Base-by-base conservation (phyloP, 2,888 invertebrate species). In the Caenorhabditis sp. region DNA sequence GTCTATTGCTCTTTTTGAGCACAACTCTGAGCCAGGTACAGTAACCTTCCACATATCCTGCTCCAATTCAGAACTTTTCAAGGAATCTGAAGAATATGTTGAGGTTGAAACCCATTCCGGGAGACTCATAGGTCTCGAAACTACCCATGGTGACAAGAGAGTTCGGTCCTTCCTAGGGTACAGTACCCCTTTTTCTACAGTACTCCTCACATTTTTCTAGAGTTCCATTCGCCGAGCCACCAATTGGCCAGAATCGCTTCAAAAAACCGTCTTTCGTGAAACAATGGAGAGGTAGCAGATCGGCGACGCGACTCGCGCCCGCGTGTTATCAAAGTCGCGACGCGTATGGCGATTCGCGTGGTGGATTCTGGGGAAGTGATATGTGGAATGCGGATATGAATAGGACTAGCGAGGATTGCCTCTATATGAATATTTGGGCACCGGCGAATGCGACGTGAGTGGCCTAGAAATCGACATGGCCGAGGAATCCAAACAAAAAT, bases 331-430 rank as follows among this genome's bases (percentile, higher is more conserved):
- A 86, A 70, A 80, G 70, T 21, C 65, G 82, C n/a, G 83, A 83
- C 31, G 57, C 66, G 7, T 84, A 83, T 63, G 79, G 82, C 52
- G 60, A 68, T 12, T 26, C 63, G 21, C 2, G 3, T 7, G 43
- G 43, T 14, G 43, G 43, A 7, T 89, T 89, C 70, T 82, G 87
- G 63, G 95, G 95, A 31, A 92, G 94, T 66, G 92, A 92, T 87
- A 94, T 95, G 93, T 96, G 96, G 96, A 95, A 95, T 89, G 94
- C 95, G 56, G 95, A 95, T 89, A 95, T 95, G 17, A 92, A n/a
- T n/a, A n/a, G 92, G 63, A 90, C 94, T 86, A 93, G 92, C 88
- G 96, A 97, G 91, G 95, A 97, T 90, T 97, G 97, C 89, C 92
- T 97, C 63, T 95, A 95, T 89, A 91, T 97, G 83, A 95, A 95